These are phyloP conservation scores for Furcifer pardalis DNA, from an alignment of 2,797 vertebrate genomes.

Conservation along the genomic window DNA sequence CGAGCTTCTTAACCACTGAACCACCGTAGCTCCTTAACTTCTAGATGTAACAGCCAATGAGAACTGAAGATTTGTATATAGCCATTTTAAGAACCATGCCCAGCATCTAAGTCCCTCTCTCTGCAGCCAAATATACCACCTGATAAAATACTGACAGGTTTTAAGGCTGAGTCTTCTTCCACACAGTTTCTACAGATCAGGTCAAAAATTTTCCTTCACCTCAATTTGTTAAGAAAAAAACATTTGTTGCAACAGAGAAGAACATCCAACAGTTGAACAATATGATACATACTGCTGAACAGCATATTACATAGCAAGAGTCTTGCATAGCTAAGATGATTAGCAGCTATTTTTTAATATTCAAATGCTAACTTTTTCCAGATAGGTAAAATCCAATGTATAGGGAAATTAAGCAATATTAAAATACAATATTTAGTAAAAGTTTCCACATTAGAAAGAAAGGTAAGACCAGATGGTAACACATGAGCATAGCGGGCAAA, in stretches of 20 bases:
- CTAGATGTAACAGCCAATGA: too few relatives aligned
- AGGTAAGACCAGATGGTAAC: background rate
- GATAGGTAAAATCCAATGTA: slow-evolving; percentile 16
- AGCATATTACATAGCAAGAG: background rate
- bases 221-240: background rate
- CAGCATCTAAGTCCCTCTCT: background rate
- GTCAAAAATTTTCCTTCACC: background rate
- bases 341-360: slow-evolving; percentile 1
- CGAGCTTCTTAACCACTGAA: too few relatives aligned
- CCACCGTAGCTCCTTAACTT: too few relatives aligned
- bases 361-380: slow-evolving; percentile 35
- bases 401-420: slow-evolving; percentile 35
- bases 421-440: slow-evolving; percentile 52
- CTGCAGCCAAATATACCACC: background rate
- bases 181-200: background rate
- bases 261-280: background rate
- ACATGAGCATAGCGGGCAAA: background rate
- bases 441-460: slow-evolving; percentile 25
- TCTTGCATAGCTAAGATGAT: background rate
- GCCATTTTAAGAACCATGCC: background rate
- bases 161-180: background rate
- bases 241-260: too few relatives aligned
- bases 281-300: too few relatives aligned
- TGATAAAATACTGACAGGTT: background rate
- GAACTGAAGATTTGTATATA: background rate